Conservation (phyloP, 1,140 invertebrate genomes). For the Musca domestica region DNA sequence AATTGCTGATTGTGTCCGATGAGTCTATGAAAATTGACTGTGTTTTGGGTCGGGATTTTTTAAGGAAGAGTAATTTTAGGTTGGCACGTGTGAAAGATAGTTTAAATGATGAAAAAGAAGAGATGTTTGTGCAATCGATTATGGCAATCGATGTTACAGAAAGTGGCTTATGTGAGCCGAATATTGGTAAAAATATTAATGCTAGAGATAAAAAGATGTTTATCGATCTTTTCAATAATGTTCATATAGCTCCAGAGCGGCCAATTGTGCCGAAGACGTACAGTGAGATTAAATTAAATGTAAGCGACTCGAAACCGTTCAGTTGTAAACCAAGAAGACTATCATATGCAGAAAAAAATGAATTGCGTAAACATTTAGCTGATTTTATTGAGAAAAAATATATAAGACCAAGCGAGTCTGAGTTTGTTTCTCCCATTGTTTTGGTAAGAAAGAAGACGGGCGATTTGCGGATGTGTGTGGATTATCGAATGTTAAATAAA, state of each 20-base stretch:
- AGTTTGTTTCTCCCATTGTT: slow-evolving; percentile 38
- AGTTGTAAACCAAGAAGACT: slow-evolving; percentile 31
- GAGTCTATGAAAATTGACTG: slow-evolving; percentile 23
- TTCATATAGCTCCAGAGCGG: slow-evolving; percentile 3
- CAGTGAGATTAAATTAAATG: slow-evolving; percentile 23
- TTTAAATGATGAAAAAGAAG: background rate
- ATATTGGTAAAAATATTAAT: background rate
- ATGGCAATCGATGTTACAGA: background rate
- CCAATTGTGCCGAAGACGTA: slow-evolving; percentile 13
- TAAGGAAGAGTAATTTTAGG: background rate
- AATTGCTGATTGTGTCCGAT: slow-evolving; percentile 27
- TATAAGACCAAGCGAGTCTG: slow-evolving; percentile 35
- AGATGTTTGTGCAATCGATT: background rate
- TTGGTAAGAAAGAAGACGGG: slow-evolving; percentile 38
- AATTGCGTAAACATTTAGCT: slow-evolving; percentile 33
- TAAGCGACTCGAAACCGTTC: slow-evolving; percentile 26
- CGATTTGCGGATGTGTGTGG: slow-evolving; percentile 32
- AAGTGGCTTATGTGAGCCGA: background rate
- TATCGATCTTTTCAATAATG: slow-evolving; percentile 3
- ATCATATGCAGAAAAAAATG: slow-evolving; percentile 28
- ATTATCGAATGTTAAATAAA: slow-evolving; percentile 35
- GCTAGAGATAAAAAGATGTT: slow-evolving; percentile 1
- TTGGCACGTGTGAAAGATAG: no score
- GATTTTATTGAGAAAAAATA: slow-evolving; percentile 31
- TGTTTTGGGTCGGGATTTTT: slow-evolving; percentile 29